Evolutionary conservation across 2,113 vertebrate species (phyloP), one percentile per base, ranked within the genome.

Genomic region (Myotis brandtii): DNA sequence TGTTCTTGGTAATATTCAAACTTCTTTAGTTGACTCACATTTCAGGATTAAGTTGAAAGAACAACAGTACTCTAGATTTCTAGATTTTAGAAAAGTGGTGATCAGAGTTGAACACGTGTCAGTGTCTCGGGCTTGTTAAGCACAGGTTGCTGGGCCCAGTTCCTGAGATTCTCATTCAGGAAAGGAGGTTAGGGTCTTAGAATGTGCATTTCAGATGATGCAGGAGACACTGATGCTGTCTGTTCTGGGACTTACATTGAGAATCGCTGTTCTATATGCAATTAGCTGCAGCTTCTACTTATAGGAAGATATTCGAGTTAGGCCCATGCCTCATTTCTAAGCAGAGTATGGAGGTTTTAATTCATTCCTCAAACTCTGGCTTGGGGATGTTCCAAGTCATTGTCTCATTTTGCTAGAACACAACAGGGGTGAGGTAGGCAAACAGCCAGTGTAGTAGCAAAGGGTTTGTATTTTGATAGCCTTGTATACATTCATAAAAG

Each of bases 1-100:
- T 90, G 70, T 86, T 79, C 25, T 83, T 86, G 18, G 5, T 75
- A 90, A 56, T 64, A 64, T 70, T 84, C 6, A 95, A 34, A 95
- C 80, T 62, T 85, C 23, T 85, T 94, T 84, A 84, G 2, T 77
- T 79, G 32, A 77, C 66, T 96, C 70, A 16, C 9, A 80, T 86
- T 92, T 93, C 27, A 59, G 56, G 23, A 89, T n/a, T 32, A 43
- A 32, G 25, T 77, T 93, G 4, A n/a, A 50, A 75, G 52, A 43
- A 79, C 17, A 64, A 48, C 6, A 59, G 5, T 40, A 30, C 0
- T 32, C 11, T 34, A 43, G 25, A 73, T 54, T 54, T 72, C 37
- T 75, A 73, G 43, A 40, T 14, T 50, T 73, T 72, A 86, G 37
- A 92, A 89, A 20, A 85, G 20, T 23, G 54, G 3, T 52, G 9